These are phyloP conservation scores for Stegastes partitus DNA, from an alignment of 2,113 vertebrate species.

Conservation along the genomic window DNA sequence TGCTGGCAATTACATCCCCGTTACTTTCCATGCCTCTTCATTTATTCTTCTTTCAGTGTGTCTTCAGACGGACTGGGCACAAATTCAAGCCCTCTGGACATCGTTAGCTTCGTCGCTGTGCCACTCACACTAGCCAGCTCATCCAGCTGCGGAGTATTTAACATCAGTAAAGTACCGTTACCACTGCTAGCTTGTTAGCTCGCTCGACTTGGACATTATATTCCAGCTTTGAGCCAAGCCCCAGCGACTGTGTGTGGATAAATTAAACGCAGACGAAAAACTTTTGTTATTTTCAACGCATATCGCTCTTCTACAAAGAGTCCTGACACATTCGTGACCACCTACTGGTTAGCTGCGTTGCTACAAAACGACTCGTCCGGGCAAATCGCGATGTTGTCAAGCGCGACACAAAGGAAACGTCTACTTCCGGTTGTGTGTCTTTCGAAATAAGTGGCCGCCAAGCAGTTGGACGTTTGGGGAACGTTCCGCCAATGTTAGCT, in stretches of 20 bases:
- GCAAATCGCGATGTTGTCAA: not conserved
- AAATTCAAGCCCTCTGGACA: not conserved
- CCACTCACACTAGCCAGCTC: conserved; percentile 13
- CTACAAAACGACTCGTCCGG: not conserved
- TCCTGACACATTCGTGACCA: conserved; percentile 4
- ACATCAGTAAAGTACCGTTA: conserved; percentile 37
- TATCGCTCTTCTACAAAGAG: not conserved
- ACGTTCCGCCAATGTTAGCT: no score
- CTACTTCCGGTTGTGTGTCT: conserved; percentile 25
- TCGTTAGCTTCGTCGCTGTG: conserved; percentile 30
- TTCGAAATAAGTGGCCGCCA: conserved; percentile 18
- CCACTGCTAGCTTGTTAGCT: conserved; percentile 41
- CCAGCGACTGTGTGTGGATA: no score
- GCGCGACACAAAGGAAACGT: not conserved
- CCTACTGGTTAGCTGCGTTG: not conserved
- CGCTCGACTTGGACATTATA: not conserved
- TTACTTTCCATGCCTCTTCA: conserved; percentile 18
- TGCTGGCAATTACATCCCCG: not conserved
- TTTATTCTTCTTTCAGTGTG: not conserved
- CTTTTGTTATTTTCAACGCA: not conserved
- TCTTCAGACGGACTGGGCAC: not conserved
- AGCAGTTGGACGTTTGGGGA: no score
- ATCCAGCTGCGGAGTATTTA: conserved; percentile 45
- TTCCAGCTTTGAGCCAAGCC: not conserved
- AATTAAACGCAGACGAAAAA: not conserved